Evolutionary conservation across 2,113 vertebrate genomes (phyloP).

Genomic region (Prunella fulvescens): DNA sequence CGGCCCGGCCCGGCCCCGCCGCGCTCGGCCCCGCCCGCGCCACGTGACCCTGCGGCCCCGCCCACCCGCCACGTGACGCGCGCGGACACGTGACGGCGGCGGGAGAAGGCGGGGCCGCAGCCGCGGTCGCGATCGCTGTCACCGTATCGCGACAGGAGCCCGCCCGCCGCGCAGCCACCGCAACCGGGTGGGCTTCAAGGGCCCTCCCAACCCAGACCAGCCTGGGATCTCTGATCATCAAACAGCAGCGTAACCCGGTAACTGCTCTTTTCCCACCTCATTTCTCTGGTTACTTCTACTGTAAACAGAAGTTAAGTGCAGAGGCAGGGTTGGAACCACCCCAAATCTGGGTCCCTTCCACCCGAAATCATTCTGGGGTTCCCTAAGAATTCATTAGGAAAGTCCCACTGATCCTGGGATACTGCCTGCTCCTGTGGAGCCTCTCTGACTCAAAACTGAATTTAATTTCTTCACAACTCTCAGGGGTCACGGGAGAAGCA

Average conservation of each 20-base stretch:
- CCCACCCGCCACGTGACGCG: neutral
- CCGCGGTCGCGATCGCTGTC: accelerated
- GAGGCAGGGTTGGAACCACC: neutral
- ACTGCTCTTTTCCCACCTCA: neutral
- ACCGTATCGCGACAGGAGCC: accelerated
- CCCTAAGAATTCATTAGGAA: neutral
- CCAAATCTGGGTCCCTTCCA: neutral
- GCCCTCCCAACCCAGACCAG: accelerated
- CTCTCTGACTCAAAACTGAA: accelerated
- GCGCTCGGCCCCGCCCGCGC: neutral
- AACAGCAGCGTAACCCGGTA: accelerated
- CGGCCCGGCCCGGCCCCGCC: neutral
- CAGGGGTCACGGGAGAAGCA: accelerated
- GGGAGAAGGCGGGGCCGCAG: neutral
- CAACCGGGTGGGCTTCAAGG: accelerated
- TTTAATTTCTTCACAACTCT: accelerated
- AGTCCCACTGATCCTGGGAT: neutral
- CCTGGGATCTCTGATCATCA: neutral
- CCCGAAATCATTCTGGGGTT: neutral
- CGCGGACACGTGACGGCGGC: neutral
- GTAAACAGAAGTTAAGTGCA: no score
- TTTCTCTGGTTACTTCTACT: neutral
- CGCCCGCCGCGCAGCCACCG: accelerated
- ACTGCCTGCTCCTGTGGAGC: accelerated
- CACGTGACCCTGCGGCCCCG: neutral